Base-by-base conservation (phyloP, 2,888 invertebrate species). In the Idaea dimidiata region DNA sequence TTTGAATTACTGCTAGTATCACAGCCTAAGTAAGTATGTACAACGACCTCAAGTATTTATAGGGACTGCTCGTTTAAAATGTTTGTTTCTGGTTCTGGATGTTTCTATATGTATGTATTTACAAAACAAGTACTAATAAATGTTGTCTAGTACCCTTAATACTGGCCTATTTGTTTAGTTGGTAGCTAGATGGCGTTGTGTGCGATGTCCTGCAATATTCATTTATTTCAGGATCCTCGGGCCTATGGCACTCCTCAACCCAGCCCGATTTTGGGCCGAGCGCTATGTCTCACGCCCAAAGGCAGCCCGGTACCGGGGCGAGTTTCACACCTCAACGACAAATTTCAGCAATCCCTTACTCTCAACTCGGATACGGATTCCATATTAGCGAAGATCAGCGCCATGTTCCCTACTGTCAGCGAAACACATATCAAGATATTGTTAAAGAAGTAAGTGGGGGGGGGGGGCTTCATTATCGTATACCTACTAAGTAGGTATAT, bases 351-450 rank as follows among this genome's bases (percentile, higher is more conserved):
- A 77, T 95, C 95, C 4, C 93, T 95, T 59, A 93, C 93, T 0
- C 93, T 94, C 66, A 94, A 93, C 60, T 91, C 93, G 7, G 96
- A 96, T 68, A 94, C 95, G 0, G 97, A 97, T 73, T 94, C 95
- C 7, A 93, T 96, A 63, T 96, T 97, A 16, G 93, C 95, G 55
- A 97, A 96, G 87, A 96, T 97, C 74, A 95, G 96, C 76, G 95
- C 96, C 58, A 96, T 97, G 95, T 98, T 98, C 83, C 98, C 98
- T 1, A 98, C 98, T 7, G 98, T 97, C 61, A 95, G 96, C 66
- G 97, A 98, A 78, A 96, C 96, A 31, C 97, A 97, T 81, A 97
- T 98, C 80, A 95, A 96, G 76, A 94, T 97, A 72, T 93, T 98
- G 71, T 87, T 98, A 61, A 97, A 97, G 87, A 97, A 97, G 98